phyloP scores from a whole-genome alignment of 1,140 invertebrate species.

The Amphibalanus amphitrite region DNA sequence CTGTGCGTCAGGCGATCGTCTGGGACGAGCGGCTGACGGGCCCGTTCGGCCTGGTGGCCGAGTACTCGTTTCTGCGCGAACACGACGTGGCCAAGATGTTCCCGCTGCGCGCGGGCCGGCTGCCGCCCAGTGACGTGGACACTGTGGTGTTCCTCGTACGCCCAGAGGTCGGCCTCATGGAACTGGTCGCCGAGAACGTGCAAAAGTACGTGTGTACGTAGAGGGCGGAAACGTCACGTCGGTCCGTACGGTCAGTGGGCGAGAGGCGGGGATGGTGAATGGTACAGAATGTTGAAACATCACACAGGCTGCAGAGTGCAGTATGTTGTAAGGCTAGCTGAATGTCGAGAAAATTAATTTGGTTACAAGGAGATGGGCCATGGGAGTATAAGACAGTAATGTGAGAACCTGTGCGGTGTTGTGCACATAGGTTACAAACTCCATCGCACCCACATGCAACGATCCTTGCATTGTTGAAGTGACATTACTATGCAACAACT shows the following conservation, averaged over 20 bases:
- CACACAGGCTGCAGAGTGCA: neutral
- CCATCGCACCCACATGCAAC: too few species aligned
- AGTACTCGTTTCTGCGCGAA: constrained; percentile 58
- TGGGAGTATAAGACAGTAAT: neutral
- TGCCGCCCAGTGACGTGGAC: constrained; percentile 43
- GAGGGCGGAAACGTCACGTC: too few species aligned
- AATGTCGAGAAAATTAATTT: neutral
- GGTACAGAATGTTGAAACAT: constrained; percentile 2
- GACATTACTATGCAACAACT: too few species aligned
- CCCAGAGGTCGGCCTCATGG: constrained; percentile 63
- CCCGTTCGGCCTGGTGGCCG: constrained; percentile 67
- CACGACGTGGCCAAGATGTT: constrained; percentile 63
- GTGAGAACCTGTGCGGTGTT: too few species aligned
- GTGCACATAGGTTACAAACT: too few species aligned
- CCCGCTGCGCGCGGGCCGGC: constrained; percentile 44
- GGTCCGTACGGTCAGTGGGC: neutral
- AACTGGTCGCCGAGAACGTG: constrained; percentile 65
- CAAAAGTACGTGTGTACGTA: constrained; percentile 34
- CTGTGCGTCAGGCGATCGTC: constrained; percentile 47
- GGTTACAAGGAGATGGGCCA: neutral
- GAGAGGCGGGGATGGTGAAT: neutral
- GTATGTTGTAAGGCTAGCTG: neutral
- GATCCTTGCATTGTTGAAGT: too few species aligned
- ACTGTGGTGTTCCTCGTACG: constrained; percentile 81
- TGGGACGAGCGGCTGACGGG: constrained; percentile 79